A percentile compares a stretch with the other conserved stretches of the same genome.
These are phyloP conservation scores for Oscheius myriophilus DNA, from an alignment of 2,888 invertebrate species.

Conservation along the genomic window DNA sequence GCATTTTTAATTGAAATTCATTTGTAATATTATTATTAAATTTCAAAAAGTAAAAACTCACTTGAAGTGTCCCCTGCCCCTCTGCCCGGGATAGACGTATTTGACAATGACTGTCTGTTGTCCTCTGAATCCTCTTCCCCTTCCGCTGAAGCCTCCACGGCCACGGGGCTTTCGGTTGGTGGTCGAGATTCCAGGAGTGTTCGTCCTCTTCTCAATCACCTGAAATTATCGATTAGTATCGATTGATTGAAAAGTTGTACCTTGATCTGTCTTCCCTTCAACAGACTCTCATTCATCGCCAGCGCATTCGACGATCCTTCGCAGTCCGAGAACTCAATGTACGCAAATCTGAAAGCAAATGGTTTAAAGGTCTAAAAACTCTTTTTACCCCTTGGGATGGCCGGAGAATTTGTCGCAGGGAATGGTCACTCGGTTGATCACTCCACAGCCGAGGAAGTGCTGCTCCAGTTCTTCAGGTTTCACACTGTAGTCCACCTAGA, in stretches of 20 bases:
- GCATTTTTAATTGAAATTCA: too few species aligned
- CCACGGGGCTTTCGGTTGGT: slow-evolving; percentile 82
- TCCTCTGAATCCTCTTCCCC: slow-evolving; percentile 74
- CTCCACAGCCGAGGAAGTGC: slow-evolving; percentile 99
- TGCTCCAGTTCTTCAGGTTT: slow-evolving; percentile 97
- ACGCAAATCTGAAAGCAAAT: slow-evolving; percentile 81
- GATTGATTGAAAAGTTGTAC: slow-evolving; percentile 74
- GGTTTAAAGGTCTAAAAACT: neutral
- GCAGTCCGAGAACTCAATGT: slow-evolving; percentile 97
- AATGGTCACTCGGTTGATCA: slow-evolving; percentile 97
- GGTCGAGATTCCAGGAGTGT: slow-evolving; percentile 92
- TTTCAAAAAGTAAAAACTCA: too few species aligned
- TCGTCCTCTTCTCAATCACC: slow-evolving; percentile 97
- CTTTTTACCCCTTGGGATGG: slow-evolving; percentile 87
- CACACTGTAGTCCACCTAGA: slow-evolving; percentile 90
- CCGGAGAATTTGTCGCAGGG: slow-evolving; percentile 98
- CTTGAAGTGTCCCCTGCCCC: too few species aligned
- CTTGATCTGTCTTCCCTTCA: slow-evolving; percentile 97
- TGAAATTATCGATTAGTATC: slow-evolving; percentile 70
- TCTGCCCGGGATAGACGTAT: slow-evolving; percentile 56
- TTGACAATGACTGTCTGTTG: slow-evolving; percentile 50
- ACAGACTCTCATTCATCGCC: slow-evolving; percentile 97
- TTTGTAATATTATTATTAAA: too few species aligned
- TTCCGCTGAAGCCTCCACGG: slow-evolving; percentile 70
- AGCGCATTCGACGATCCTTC: slow-evolving; percentile 96